These are phyloP conservation scores for Eleginops maclovinus DNA, from an alignment of 2,113 vertebrate species.

Conservation along the genomic window DNA sequence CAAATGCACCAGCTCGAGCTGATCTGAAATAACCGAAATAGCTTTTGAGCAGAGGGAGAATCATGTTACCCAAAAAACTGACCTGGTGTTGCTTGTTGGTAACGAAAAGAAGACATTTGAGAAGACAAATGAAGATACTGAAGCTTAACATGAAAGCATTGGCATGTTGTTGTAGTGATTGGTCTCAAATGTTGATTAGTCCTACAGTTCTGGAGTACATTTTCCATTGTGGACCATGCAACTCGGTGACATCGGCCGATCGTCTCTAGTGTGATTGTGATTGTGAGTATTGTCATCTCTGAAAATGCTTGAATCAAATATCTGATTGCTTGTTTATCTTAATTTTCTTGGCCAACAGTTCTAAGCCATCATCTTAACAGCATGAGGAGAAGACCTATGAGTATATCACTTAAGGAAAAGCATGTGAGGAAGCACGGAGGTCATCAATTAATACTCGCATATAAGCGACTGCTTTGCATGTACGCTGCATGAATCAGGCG, in stretches of 20 bases:
- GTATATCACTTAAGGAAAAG: background rate
- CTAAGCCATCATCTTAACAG: background rate
- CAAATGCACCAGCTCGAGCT: background rate
- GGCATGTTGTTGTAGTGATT: background rate
- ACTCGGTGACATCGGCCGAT: background rate
- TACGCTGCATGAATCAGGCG: background rate
- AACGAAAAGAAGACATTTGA: background rate
- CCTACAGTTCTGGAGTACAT: background rate
- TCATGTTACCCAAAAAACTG: background rate
- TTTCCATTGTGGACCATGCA: conserved; percentile 1
- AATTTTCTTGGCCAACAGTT: background rate
- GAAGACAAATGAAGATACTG: background rate
- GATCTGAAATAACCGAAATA: background rate
- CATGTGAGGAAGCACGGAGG: background rate
- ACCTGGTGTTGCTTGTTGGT: background rate
- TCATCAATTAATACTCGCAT: background rate
- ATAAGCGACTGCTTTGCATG: background rate
- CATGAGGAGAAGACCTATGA: background rate
- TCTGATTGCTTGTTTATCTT: background rate
- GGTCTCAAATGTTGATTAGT: background rate
- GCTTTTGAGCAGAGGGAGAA: background rate
- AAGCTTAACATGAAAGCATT: background rate
- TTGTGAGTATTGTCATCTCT: background rate
- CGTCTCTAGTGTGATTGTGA: conserved; percentile 7
- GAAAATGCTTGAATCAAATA: background rate